Evolutionary conservation across 1,140 invertebrate species (phyloP).

Genomic region (Brachionus calyciflorus): DNA sequence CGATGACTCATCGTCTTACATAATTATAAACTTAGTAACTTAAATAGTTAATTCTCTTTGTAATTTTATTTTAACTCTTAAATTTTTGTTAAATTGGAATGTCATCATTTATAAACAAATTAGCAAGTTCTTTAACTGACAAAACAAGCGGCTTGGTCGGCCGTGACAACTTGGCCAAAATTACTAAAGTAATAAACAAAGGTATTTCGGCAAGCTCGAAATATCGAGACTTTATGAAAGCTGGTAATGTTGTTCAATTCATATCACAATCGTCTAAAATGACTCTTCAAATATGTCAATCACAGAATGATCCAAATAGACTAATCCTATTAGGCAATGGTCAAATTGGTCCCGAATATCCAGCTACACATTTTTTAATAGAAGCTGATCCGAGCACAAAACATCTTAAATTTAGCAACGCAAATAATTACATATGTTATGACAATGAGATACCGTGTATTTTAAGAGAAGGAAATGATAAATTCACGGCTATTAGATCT

Average conservation of each 20-base stretch:
- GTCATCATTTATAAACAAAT: slow-evolving; percentile 43
- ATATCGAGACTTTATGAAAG: slow-evolving; percentile 37
- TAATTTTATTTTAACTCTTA: too few relatives aligned
- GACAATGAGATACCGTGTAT: slow-evolving; percentile 41
- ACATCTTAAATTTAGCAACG: slow-evolving; percentile 34
- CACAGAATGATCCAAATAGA: slow-evolving; percentile 16
- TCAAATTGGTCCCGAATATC: slow-evolving; percentile 23
- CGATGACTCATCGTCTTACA: too few relatives aligned
- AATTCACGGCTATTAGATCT: neutral
- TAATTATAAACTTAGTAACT: too few relatives aligned
- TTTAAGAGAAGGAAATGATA: neutral
- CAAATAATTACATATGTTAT: slow-evolving; percentile 15
- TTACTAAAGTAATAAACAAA: slow-evolving; percentile 27
- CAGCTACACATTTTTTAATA: neutral
- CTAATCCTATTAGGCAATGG: slow-evolving; percentile 37
- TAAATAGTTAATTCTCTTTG: too few relatives aligned
- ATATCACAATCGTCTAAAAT: slow-evolving; percentile 4
- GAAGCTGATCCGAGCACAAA: slow-evolving; percentile 15
- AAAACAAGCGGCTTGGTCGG: neutral
- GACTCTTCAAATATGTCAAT: slow-evolving; percentile 23
- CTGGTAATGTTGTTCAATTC: slow-evolving; percentile 20
- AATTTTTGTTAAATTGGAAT: neutral
- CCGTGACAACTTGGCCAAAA: slow-evolving; percentile 4
- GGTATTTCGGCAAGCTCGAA: neutral
- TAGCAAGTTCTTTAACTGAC: slow-evolving; percentile 23